These are phyloP conservation scores for Eidolon dupreanum DNA, from an alignment of 2,797 vertebrate species.

Conservation along the genomic window DNA sequence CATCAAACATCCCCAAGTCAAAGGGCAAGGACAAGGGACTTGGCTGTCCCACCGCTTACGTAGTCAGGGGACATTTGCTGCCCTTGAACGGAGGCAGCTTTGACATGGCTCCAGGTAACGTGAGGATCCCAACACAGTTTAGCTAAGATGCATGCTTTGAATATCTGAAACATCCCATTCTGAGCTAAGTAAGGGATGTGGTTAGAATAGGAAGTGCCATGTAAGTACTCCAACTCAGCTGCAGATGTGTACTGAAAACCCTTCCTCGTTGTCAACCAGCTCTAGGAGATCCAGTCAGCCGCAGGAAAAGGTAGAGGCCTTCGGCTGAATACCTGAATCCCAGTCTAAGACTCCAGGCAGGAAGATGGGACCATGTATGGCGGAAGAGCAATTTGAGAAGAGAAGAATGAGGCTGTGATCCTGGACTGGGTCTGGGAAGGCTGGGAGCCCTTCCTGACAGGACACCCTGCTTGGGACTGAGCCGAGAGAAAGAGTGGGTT, in stretches of 20 bases:
- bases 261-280: background rate
- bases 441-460: background rate
- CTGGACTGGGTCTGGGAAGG: background rate
- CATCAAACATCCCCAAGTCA: background rate
- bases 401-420: background rate
- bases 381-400: background rate
- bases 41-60: fast-evolving
- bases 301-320: background rate
- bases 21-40: background rate
- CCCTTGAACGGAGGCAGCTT: background rate
- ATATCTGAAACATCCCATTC: background rate
- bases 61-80: background rate
- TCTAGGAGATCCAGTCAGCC: background rate
- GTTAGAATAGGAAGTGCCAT: background rate
- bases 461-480: background rate
- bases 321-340: background rate
- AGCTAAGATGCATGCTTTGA: background rate
- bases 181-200: background rate
- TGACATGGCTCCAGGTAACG: background rate
- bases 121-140: background rate
- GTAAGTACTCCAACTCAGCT: background rate
- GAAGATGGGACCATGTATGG: background rate
- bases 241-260: background rate
- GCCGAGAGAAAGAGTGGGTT: background rate
- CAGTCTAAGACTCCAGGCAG: background rate